Percentiles rank a stretch among this genome's conserved stretches.
Conservation (phyloP, 2,113 vertebrate species). For the Rhea pennata region DNA sequence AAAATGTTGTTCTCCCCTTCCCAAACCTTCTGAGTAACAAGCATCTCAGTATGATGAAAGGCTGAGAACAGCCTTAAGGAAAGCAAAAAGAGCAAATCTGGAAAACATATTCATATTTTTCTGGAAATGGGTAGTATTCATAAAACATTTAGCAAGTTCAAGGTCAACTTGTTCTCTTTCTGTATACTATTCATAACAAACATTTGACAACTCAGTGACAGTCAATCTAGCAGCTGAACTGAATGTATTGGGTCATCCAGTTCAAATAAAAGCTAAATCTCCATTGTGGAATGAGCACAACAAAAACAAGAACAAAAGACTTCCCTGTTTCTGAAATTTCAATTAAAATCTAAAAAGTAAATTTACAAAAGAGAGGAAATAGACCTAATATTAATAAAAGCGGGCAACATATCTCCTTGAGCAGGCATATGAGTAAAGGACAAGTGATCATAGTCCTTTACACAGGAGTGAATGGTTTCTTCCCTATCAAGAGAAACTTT, state of each 20-base stretch:
- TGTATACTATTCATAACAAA: constrained; percentile 34
- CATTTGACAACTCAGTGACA: constrained; percentile 42
- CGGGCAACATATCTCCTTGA: neutral
- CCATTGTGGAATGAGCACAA: neutral
- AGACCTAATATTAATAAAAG: neutral
- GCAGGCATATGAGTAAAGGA: neutral
- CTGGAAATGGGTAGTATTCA: constrained; percentile 65
- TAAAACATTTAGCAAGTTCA: constrained; percentile 71
- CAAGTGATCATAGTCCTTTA: neutral
- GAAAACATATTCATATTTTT: constrained; percentile 74
- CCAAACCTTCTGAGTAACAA: constrained; percentile 28
- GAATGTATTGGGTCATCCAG: neutral
- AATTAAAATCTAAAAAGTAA: neutral
- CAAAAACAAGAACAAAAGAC: neutral
- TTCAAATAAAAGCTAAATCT: constrained; percentile 50
- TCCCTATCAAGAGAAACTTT: neutral
- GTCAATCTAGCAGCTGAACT: neutral
- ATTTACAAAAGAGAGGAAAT: neutral
- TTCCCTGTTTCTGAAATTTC: neutral
- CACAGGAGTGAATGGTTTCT: neutral
- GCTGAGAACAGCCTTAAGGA: constrained; percentile 43
- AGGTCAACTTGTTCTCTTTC: constrained; percentile 65
- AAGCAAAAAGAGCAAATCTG: constrained; percentile 58
- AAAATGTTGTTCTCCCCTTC: constrained; percentile 58
- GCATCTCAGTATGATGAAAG: constrained; percentile 60